Percentiles rank a stretch among this genome's conserved stretches.
Evolutionary conservation across 2,113 vertebrate species (phyloP).

Genomic region (Hydrochoerus hydrochaeris): DNA sequence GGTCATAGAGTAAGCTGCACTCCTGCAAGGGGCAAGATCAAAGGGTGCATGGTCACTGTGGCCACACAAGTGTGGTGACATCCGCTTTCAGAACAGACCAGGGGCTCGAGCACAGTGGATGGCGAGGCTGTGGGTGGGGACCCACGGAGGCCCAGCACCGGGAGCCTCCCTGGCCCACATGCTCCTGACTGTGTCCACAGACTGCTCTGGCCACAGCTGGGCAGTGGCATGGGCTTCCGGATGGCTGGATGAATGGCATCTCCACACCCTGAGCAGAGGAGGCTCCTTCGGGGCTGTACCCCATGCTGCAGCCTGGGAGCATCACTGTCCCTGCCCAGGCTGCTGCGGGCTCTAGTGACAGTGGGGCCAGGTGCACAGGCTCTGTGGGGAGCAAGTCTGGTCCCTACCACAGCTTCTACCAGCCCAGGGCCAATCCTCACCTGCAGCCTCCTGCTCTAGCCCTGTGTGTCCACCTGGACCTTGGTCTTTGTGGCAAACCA

Average conservation of each 20-base stretch:
- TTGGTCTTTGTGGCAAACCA: neutral
- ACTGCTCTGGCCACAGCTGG: neutral
- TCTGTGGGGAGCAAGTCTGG: neutral
- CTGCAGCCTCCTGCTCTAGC: neutral
- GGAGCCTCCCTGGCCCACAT: neutral
- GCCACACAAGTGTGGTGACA: neutral
- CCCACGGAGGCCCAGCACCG: neutral
- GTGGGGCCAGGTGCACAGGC: neutral
- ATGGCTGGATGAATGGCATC: too few relatives aligned
- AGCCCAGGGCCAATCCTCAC: neutral
- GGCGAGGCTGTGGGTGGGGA: neutral
- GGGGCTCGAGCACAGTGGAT: neutral
- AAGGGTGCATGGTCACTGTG: neutral
- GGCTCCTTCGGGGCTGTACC: too few relatives aligned
- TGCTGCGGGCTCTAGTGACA: neutral
- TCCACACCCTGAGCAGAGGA: neutral
- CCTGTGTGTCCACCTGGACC: neutral
- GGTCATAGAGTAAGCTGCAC: neutral
- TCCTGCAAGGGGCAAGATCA: neutral
- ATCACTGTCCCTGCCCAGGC: neutral
- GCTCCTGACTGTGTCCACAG: neutral
- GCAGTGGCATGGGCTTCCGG: neutral
- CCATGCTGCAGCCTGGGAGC: neutral
- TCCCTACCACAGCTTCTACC: neutral
- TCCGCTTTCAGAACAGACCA: neutral